Conservation (phyloP, 2,888 invertebrate genomes). For the Thysanoteuthis rhombus region DNA sequence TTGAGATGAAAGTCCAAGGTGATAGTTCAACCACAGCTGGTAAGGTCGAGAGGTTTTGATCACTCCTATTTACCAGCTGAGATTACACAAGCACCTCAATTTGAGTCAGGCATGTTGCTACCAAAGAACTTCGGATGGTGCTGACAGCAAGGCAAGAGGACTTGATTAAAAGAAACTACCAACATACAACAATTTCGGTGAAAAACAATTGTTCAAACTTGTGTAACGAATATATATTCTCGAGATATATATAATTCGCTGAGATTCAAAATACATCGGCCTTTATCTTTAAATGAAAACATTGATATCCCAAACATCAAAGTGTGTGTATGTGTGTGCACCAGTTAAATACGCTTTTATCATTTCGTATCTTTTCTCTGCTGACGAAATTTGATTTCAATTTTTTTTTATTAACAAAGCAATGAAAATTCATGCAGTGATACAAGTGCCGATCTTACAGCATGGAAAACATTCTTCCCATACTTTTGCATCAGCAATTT, state of each 20-base stretch:
- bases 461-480: no score
- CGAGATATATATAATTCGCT: not conserved
- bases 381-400: no score
- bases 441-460: no score
- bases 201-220: not conserved
- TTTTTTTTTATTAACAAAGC: no score
- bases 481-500: no score
- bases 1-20: conserved; percentile 26
- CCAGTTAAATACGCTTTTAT: no score
- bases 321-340: no score
- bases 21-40: conserved; percentile 41
- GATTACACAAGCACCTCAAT: conserved; percentile 44
- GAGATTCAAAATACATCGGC: not conserved
- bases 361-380: no score
- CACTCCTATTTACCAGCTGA: conserved; percentile 54
- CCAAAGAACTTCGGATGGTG: not conserved
- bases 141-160: not conserved
- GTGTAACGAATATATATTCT: not conserved
- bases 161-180: not conserved
- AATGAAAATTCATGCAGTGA: no score
- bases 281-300: not conserved
- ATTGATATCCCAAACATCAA: not conserved
- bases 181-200: not conserved
- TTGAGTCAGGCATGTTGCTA: not conserved
- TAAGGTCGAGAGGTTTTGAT: conserved; percentile 39